Evolutionary conservation across 1,140 invertebrate species (phyloP).

Genomic region (Antheraea pernyi): DNA sequence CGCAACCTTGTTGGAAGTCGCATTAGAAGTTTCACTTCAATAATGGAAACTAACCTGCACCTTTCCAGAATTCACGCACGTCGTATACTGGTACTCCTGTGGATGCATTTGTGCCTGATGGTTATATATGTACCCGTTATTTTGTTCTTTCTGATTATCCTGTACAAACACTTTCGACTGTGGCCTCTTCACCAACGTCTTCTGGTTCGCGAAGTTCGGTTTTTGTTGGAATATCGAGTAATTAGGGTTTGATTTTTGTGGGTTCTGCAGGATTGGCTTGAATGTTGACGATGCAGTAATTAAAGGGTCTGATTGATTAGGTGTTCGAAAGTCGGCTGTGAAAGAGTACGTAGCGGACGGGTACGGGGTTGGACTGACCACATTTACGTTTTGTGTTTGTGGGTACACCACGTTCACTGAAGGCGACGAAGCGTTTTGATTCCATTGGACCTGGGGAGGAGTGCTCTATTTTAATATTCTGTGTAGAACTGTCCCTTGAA

Average conservation of each 20-base stretch:
- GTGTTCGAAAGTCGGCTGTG: constrained; percentile 87
- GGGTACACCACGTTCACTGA: constrained; percentile 81
- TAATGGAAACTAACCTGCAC: constrained; percentile 54
- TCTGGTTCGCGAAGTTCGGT: constrained; percentile 49
- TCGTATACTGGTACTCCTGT: constrained; percentile 62
- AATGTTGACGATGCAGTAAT: constrained; percentile 75
- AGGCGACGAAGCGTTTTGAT: constrained; percentile 78
- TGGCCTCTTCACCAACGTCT: constrained; percentile 54
- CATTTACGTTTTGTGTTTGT: constrained; percentile 80
- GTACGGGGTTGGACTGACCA: constrained; percentile 82
- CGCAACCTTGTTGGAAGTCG: too few species aligned
- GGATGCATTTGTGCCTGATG: constrained; percentile 60
- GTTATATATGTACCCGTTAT: constrained; percentile 54
- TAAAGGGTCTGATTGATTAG: constrained; percentile 74
- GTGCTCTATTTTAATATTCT: not conserved
- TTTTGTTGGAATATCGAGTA: constrained; percentile 66
- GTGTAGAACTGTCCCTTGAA: too few species aligned
- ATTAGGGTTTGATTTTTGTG: constrained; percentile 61
- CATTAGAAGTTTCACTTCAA: too few species aligned
- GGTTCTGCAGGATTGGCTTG: constrained; percentile 67
- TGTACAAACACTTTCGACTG: constrained; percentile 60
- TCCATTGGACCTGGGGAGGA: constrained; percentile 82
- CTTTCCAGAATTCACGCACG: constrained; percentile 62
- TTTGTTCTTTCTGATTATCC: constrained; percentile 54
- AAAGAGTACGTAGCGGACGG: constrained; percentile 86